Evolutionary conservation across 2,888 invertebrate genomes (phyloP).

Genomic region (Epinotia ramella): DNA sequence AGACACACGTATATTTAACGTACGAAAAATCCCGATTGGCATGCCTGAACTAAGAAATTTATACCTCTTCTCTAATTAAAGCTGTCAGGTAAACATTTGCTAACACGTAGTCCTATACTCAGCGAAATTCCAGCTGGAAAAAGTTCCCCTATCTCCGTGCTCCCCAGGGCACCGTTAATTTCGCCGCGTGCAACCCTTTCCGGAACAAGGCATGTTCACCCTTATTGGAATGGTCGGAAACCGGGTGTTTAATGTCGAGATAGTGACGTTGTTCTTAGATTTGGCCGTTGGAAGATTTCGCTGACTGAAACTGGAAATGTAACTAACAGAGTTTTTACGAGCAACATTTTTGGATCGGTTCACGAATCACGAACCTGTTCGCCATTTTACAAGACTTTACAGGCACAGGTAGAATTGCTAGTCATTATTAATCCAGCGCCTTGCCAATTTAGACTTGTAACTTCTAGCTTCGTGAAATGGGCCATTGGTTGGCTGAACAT

Average conservation of each 20-base stretch:
- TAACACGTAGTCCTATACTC: conserved; percentile 25
- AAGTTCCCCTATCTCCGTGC: conserved; percentile 15
- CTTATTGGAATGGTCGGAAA: neutral
- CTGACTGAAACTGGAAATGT: too few species aligned
- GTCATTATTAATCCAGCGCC: too few species aligned
- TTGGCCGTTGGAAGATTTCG: neutral
- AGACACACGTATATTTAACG: neutral
- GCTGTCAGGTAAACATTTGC: conserved; percentile 19
- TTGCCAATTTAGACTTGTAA: too few species aligned
- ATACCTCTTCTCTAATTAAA: conserved; percentile 15
- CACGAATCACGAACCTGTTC: too few species aligned
- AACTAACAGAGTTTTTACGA: too few species aligned
- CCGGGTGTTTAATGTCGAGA: conserved; percentile 4
- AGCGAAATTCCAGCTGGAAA: conserved; percentile 22
- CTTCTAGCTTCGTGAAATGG: too few species aligned
- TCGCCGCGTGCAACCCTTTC: conserved; percentile 29
- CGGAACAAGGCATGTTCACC: conserved; percentile 24
- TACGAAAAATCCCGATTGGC: neutral
- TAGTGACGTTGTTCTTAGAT: neutral
- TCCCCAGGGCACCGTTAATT: conserved; percentile 41
- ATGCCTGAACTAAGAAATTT: conserved; percentile 2
- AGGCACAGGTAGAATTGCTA: too few species aligned
- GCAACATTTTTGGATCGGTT: too few species aligned
- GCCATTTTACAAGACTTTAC: too few species aligned
- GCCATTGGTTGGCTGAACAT: too few species aligned